Conservation (phyloP, 2,888 invertebrate species). For the Drosophila koepferae region DNA sequence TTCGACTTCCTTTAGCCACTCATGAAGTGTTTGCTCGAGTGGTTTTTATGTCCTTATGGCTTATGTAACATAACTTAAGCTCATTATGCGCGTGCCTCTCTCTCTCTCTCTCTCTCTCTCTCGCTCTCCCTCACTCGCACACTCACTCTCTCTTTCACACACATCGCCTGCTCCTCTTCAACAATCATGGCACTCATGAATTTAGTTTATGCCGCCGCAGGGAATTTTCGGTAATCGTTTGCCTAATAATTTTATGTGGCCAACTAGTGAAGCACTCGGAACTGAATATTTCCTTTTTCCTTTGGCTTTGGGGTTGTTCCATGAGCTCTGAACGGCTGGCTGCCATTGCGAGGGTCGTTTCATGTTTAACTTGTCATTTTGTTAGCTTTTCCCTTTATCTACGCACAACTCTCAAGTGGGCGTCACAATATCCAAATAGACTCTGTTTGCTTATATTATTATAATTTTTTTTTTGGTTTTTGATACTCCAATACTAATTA, state of each 20-base stretch:
- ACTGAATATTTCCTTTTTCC: neutral
- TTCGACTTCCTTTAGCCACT: constrained; percentile 34
- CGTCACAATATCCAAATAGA: constrained; percentile 1
- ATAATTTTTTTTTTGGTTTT: neutral
- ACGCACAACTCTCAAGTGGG: constrained; percentile 22
- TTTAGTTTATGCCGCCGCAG: constrained; percentile 81
- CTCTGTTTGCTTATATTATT: neutral
- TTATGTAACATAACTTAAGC: constrained; percentile 80
- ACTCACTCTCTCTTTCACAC: neutral
- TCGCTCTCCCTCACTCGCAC: neutral
- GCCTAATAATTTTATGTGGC: constrained; percentile 71
- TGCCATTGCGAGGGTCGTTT: neutral
- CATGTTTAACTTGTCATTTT: constrained; percentile 33
- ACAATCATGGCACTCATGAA: constrained; percentile 80
- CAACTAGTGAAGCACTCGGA: constrained; percentile 17
- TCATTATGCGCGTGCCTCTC: constrained; percentile 64
- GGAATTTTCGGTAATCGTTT: constrained; percentile 76
- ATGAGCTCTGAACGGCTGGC: neutral
- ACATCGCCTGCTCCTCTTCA: neutral
- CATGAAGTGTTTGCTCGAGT: constrained; percentile 78
- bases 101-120: constrained; percentile 6
- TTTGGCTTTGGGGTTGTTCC: constrained; percentile 19
- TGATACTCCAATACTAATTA: constrained; percentile 1
- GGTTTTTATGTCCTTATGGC: constrained; percentile 80
- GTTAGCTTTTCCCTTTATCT: constrained; percentile 31